Evolutionary conservation across 2,888 invertebrate species (phyloP), one percentile per base, ranked within the genome.

Genomic region (Mesoligia furuncula): DNA sequence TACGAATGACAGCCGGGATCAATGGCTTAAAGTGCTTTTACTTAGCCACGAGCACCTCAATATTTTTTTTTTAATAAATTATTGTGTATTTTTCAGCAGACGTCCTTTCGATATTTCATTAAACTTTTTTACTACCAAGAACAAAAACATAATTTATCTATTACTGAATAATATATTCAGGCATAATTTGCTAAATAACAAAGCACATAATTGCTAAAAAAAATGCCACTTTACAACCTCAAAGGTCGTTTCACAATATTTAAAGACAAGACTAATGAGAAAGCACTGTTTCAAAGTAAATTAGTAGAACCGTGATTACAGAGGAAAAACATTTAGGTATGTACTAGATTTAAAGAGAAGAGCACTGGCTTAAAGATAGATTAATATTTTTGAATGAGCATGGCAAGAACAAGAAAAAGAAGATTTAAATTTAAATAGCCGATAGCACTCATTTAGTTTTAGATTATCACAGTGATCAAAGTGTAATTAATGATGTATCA

Each of bases 271-370:
- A 0, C 13, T 77, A 85, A 85, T 84, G 24, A 78, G 6, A 73
- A 64, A n/a, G 62, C n/a, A 57, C 6, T 24, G 42, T 24, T 80
- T 81, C 62, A 65, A 48, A 71, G 67, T 48, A 27, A 67, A 85
- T 84, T 84, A 78, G 72, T 45, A 42, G 0, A 31, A 27, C 48
- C 17, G 0, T 72, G 11, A 83, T 85, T 74, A 74, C 68, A 74
- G 31, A 39, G 66, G 3, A 7, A 70, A 66, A 42, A 65, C 20
- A 61, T 70, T 27, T n/a, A 54, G 24, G 20, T 20, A 45, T 13
- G 13, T 15, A 31, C 13, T 70, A 31, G 13, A 61, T 65, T 84
- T 84, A 84, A 84, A 51, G 83, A 17, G 83, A 84, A 75, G 78
- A 48, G 65, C 20, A n/a, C 27, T 48, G 2, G 1, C 24, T 67